Evolutionary conservation across 2,113 vertebrate genomes (phyloP).

Genomic region (Picathartes gymnocephalus): DNA sequence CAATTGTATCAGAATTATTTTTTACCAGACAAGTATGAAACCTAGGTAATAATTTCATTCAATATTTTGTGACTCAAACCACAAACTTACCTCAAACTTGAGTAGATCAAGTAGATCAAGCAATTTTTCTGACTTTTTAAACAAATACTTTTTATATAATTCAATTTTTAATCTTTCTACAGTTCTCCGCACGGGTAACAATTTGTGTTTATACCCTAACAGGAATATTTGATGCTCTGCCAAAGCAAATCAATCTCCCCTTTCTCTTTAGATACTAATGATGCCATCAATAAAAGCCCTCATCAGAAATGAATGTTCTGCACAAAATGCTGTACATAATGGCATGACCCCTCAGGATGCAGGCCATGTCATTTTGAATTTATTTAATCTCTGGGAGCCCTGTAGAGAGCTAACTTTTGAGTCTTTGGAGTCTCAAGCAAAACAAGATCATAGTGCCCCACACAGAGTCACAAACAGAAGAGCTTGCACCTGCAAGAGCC

Average conservation of each 20-base stretch:
- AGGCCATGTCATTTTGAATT: slow-evolving; percentile 46
- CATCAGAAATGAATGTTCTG: neutral
- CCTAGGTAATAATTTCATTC: neutral
- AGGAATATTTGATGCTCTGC: slow-evolving; percentile 8
- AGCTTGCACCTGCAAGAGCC: neutral
- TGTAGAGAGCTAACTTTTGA: neutral
- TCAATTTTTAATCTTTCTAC: neutral
- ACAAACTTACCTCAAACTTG: neutral
- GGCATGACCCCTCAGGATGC: slow-evolving; percentile 9
- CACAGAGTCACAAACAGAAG: neutral
- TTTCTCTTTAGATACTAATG: slow-evolving; percentile 10
- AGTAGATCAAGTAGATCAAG: neutral
- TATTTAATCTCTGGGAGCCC: slow-evolving; percentile 8
- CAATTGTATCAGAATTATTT: neutral
- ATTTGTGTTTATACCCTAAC: neutral
- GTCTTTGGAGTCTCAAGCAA: neutral
- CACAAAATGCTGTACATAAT: slow-evolving; percentile 26
- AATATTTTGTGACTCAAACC: neutral
- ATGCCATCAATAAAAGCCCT: slow-evolving; percentile 28
- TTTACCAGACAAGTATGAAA: neutral
- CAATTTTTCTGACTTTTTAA: neutral
- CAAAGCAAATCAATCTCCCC: slow-evolving; percentile 22
- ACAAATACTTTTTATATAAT: neutral
- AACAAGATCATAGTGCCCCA: neutral
- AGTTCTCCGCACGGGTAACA: neutral